These are phyloP conservation scores for Ficedula albicollis DNA, from an alignment of 2,797 vertebrate genomes.

Conservation along the genomic window DNA sequence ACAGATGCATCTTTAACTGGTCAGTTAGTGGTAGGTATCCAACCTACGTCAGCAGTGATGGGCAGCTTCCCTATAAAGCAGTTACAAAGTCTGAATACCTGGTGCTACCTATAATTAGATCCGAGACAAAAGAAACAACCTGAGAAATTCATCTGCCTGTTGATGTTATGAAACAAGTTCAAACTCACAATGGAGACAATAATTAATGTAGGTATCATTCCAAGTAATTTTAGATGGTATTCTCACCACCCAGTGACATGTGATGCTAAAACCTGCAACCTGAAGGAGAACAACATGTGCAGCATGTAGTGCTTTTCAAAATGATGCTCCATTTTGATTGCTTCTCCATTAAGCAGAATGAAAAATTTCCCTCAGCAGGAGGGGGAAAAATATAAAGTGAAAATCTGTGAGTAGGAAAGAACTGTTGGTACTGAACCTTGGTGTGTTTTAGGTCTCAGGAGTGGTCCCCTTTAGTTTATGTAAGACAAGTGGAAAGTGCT, in stretches of 20 bases:
- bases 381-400: not conserved
- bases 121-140: conserved; percentile 17
- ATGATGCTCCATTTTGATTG: not conserved
- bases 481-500: not conserved
- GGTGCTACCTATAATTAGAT: conserved; percentile 31
- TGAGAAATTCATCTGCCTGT: conserved; percentile 1
- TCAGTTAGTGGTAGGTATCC: not conserved
- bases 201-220: conserved; percentile 20
- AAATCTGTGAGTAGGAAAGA: not conserved
- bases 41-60: not conserved
- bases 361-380: not conserved
- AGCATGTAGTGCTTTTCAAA: not conserved
- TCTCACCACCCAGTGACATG: not conserved
- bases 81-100: not conserved
- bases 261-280: not conserved
- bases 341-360: not conserved
- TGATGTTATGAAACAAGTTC: not conserved
- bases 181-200: conserved; percentile 11
- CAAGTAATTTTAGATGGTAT: not conserved
- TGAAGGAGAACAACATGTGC: not conserved
- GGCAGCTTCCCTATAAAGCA: conserved; percentile 38
- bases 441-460: not conserved
- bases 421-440: not conserved
- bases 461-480: not conserved
- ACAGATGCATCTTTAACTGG: not conserved